Base-by-base conservation (phyloP, 2,797 vertebrate species). In the Mergus octosetaceus region DNA sequence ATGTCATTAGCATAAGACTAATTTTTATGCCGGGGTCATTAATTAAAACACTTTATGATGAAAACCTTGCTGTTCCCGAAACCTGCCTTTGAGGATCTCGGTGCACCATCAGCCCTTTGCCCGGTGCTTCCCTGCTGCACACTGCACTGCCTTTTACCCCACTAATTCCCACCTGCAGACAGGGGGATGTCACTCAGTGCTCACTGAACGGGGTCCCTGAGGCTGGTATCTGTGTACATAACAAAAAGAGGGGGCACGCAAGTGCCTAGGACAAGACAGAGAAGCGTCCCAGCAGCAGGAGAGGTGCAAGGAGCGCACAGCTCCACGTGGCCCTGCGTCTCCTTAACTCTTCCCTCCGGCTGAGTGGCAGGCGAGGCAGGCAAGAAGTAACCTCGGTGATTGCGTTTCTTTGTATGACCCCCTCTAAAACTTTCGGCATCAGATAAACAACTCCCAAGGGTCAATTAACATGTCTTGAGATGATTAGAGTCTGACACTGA, bases 401-500 rank as follows among this genome's bases (percentile, higher is more conserved):
- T 94, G 92, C 94, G 47, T 93, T 75, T 94, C 88, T 96, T 97
- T 45, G 32, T 81, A 45, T 94, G 97, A 97, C 97, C 97, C 97
- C 90, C 90, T 95, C 93, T 87, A 94, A 95, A 87, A 95, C 96
- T 97, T 97, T 94, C 72, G n/a, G 96, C 89, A 79, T 93, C 96
- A 93, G 96, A 97, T 97, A 96, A 95, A 97, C 97, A 97, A 95
- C 96, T 98, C 98, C 98, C 97, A 70, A 98, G 98, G 98, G 98
- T 98, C 98, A 98, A 98, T 98, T 98, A 98, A 98, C 97, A 97
- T 96, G 98, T 98, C 98, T 98, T 97, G 97, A 97, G 97, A 98
- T 98, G 98, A 98, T 98, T 98, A 98, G 98, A 97, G 96, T 97
- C 97, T 98, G 98, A 98, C 98, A 98, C 98, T 98, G 98, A 98